Evolutionary conservation across 2,888 invertebrate species (phyloP).

Genomic region (Drosophila niveifrons): DNA sequence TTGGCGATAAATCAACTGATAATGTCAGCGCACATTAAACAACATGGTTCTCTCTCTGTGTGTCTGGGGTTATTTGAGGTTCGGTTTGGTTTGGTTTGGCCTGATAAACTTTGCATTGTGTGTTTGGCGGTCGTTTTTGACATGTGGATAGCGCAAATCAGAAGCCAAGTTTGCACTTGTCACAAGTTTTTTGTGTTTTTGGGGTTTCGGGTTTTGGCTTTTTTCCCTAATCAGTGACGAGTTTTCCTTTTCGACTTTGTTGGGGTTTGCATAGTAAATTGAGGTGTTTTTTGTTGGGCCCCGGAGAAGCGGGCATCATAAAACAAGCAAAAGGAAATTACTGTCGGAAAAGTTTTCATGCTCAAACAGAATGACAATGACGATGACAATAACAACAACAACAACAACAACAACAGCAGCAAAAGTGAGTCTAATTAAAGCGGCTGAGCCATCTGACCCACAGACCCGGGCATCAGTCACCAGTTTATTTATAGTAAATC

Average conservation of each 20-base stretch:
- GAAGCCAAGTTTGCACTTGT: conserved; percentile 38
- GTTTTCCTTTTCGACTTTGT: conserved; percentile 25
- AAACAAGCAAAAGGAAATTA: conserved; percentile 43
- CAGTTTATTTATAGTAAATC: conserved; percentile 44
- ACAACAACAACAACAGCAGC: no score
- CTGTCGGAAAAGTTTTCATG: conserved; percentile 37
- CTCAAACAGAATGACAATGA: conserved; percentile 14
- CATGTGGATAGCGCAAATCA: conserved; percentile 37
- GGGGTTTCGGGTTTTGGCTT: conserved; percentile 7
- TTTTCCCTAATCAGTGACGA: conserved; percentile 46
- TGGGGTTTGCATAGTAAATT: conserved; percentile 49
- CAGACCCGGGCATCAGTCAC: conserved; percentile 9
- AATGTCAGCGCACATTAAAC: conserved; percentile 77
- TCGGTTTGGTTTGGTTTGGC: conserved; percentile 23
- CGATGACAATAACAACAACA: conserved; percentile 1
- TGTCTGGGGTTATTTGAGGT: no score
- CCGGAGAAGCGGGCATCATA: background rate
- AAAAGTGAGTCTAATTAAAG: conserved; percentile 35
- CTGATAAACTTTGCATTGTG: conserved; percentile 39
- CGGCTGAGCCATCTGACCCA: conserved; percentile 18
- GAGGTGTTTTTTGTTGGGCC: conserved; percentile 10
- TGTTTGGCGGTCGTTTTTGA: conserved; percentile 5
- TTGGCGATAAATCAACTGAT: conserved; percentile 80
- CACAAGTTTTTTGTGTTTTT: conserved; percentile 41
- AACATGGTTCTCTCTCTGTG: background rate